Conservation (phyloP, 2,888 invertebrate species). For the Andrena fulva region DNA sequence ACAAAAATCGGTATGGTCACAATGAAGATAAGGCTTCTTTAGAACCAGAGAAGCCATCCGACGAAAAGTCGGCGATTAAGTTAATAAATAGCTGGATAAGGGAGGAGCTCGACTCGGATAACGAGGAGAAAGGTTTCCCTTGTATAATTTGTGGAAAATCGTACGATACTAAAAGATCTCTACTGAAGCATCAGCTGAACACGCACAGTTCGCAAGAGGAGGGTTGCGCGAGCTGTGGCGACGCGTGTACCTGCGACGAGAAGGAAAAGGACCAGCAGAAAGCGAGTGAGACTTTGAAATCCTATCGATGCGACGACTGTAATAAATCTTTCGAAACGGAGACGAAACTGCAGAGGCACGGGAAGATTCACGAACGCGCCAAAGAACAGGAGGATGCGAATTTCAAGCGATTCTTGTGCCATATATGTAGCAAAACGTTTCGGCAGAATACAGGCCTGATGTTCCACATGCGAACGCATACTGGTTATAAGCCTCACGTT, state of each 20-base stretch:
- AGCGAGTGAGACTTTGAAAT: conserved; percentile 62
- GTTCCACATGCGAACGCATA: conserved; percentile 82
- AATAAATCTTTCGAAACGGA: conserved; percentile 77
- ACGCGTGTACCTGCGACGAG: conserved; percentile 63
- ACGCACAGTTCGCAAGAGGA: conserved; percentile 63
- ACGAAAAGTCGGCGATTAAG: conserved; percentile 77
- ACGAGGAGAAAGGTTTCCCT: conserved; percentile 76
- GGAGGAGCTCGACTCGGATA: conserved; percentile 78
- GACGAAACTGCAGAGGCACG: conserved; percentile 75
- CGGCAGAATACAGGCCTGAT: conserved; percentile 81
- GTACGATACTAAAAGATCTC: conserved; percentile 77
- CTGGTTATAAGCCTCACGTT: conserved; percentile 81
- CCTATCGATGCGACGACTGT: conserved; percentile 74
- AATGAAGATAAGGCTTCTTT: conserved; percentile 59
- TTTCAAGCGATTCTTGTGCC: conserved; percentile 80
- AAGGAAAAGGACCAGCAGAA: conserved; percentile 59
- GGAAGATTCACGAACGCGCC: conserved; percentile 74
- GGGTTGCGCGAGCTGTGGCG: conserved; percentile 50
- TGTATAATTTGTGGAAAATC: conserved; percentile 78
- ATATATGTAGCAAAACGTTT: conserved; percentile 81
- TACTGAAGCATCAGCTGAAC: conserved; percentile 74
- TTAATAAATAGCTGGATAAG: conserved; percentile 79
- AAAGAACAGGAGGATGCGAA: conserved; percentile 77
- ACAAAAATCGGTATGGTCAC: conserved; percentile 70
- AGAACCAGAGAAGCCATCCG: conserved; percentile 71